Evolutionary conservation across 2,797 vertebrate genomes (phyloP).

Genomic region (Vireo griseus): DNA sequence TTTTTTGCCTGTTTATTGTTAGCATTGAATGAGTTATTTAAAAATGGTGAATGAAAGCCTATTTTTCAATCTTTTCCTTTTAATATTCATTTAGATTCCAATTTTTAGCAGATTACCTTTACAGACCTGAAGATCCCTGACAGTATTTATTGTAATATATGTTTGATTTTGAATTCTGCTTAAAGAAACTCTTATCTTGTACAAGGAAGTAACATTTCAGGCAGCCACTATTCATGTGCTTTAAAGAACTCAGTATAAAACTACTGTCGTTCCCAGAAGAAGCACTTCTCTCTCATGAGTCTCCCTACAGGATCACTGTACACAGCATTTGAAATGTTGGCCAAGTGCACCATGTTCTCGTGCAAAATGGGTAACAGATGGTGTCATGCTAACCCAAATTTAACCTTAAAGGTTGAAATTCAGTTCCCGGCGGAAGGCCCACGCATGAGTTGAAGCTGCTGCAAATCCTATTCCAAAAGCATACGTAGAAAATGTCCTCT

Average conservation of each 20-base stretch:
- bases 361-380: background rate
- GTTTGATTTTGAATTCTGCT: background rate
- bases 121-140: background rate
- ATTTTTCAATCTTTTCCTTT: background rate
- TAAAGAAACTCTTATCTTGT: background rate
- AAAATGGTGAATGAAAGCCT: background rate
- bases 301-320: background rate
- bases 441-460: background rate
- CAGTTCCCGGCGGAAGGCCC: fast-evolving
- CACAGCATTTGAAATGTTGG: background rate
- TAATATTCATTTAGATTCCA: background rate
- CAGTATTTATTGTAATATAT: background rate
- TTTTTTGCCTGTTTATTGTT: background rate
- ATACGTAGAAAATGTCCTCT: background rate
- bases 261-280: background rate
- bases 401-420: background rate
- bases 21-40: background rate
- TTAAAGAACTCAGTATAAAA: background rate
- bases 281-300: background rate
- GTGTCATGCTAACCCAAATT: background rate
- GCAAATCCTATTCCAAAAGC: background rate
- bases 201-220: background rate
- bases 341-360: background rate
- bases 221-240: background rate
- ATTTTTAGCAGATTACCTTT: background rate